phyloP scores from a whole-genome alignment of 2,797 vertebrate species.

The Crenichthys baileyi region DNA sequence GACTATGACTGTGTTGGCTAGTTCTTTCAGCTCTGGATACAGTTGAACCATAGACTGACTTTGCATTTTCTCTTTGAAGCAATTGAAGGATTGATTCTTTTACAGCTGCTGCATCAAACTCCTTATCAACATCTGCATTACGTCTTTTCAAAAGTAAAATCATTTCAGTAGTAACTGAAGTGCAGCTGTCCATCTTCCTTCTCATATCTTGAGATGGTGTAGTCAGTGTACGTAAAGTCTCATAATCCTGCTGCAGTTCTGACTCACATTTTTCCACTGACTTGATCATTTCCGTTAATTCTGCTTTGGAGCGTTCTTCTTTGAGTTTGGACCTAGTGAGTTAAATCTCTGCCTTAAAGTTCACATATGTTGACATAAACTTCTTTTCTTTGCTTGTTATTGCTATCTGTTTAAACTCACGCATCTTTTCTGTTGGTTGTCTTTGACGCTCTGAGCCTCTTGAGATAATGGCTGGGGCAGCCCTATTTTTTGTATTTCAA shows the following conservation, averaged over 20 bases:
- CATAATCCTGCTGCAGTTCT: background rate
- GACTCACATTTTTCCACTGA: conserved; percentile 1
- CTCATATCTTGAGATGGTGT: background rate
- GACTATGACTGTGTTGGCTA: background rate
- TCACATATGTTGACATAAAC: conserved; percentile 2
- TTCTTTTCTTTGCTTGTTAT: background rate
- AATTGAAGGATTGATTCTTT: conserved; percentile 5
- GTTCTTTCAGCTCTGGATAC: conserved; percentile 1
- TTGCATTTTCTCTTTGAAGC: conserved; percentile 5
- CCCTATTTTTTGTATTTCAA: conserved; percentile 2
- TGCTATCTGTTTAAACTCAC: background rate
- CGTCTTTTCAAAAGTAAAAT: background rate
- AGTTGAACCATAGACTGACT: conserved; percentile 1
- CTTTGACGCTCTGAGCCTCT: background rate
- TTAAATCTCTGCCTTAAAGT: conserved; percentile 8
- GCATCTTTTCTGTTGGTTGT: background rate
- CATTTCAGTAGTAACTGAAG: conserved; percentile 6
- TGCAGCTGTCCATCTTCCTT: conserved; percentile 10
- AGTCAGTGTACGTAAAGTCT: background rate
- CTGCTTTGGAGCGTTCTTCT: background rate
- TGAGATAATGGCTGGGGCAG: background rate
- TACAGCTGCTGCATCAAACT: conserved; percentile 10
- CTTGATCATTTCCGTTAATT: background rate
- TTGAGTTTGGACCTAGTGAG: background rate
- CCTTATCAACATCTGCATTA: background rate